Evolutionary conservation across 2,797 vertebrate species (phyloP).

Genomic region (Urocyon cinereoargenteus): DNA sequence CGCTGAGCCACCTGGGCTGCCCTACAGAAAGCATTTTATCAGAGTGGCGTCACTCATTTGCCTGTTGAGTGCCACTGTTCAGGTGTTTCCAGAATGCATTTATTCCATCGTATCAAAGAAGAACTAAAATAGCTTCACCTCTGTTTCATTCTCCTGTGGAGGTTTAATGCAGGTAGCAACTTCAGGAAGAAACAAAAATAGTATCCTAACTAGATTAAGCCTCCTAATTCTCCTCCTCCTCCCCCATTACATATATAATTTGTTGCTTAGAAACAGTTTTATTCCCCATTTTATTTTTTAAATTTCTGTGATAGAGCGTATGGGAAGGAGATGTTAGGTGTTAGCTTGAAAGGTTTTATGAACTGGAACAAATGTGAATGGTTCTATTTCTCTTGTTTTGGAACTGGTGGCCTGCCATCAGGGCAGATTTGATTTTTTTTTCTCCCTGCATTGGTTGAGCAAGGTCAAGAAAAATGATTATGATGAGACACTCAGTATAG

Average conservation of each 20-base stretch:
- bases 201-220: not conserved
- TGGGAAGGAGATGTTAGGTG: not conserved
- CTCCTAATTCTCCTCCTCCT: not conserved
- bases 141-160: not conserved
- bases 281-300: slow-evolving; percentile 55
- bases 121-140: slow-evolving; percentile 38
- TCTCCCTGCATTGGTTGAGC: not conserved
- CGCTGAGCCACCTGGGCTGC: no score
- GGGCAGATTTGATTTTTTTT: not conserved
- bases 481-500: not conserved
- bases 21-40: not conserved
- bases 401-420: not conserved
- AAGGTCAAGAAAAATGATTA: not conserved
- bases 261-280: slow-evolving; percentile 76
- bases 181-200: not conserved
- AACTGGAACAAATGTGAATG: not conserved
- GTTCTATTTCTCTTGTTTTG: not conserved
- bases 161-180: not conserved
- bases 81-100: not conserved
- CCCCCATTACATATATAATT: slow-evolving; percentile 23
- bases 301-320: not conserved
- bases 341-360: slow-evolving; percentile 34
- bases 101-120: not conserved
- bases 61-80: not conserved
- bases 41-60: not conserved